Conservation (phyloP, 2,888 invertebrate genomes). For the Steinernema hermaphroditum region DNA sequence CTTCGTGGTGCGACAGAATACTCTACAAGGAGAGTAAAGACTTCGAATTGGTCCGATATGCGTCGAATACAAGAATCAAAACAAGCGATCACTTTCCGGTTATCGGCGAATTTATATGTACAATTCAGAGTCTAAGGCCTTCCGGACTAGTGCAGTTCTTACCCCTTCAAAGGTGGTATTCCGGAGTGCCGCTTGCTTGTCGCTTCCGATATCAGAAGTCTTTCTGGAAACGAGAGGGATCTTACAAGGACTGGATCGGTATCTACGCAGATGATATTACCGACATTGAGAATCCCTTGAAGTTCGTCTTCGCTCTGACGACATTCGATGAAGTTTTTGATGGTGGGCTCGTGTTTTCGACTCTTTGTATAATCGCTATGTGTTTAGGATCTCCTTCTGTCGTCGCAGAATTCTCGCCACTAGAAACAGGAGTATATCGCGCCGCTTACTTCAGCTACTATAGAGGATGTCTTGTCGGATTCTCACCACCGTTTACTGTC, state of each 20-base stretch:
- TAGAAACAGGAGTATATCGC: slow-evolving; percentile 51
- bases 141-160: slow-evolving; percentile 39
- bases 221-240: slow-evolving; percentile 51
- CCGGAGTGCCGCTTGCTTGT: slow-evolving; percentile 48
- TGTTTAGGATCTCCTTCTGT: slow-evolving; percentile 19
- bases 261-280: neutral
- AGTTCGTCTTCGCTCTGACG: slow-evolving; percentile 12
- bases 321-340: slow-evolving; percentile 24
- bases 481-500: slow-evolving; percentile 38
- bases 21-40: slow-evolving; percentile 81
- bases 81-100: slow-evolving; percentile 60
- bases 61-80: slow-evolving; percentile 42
- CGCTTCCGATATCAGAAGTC: slow-evolving; percentile 44
- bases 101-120: slow-evolving; percentile 40
- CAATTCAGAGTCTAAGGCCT: neutral
- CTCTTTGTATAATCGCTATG: neutral
- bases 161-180: slow-evolving; percentile 48
- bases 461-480: slow-evolving; percentile 41
- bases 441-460: slow-evolving; percentile 43
- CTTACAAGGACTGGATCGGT: slow-evolving; percentile 59
- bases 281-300: slow-evolving; percentile 5
- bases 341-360: neutral
- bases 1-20: slow-evolving; percentile 96
- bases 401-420: slow-evolving; percentile 50
- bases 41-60: slow-evolving; percentile 35